Base-by-base conservation (phyloP, 1,140 invertebrate genomes). In the Melipona quadrifasciata region DNA sequence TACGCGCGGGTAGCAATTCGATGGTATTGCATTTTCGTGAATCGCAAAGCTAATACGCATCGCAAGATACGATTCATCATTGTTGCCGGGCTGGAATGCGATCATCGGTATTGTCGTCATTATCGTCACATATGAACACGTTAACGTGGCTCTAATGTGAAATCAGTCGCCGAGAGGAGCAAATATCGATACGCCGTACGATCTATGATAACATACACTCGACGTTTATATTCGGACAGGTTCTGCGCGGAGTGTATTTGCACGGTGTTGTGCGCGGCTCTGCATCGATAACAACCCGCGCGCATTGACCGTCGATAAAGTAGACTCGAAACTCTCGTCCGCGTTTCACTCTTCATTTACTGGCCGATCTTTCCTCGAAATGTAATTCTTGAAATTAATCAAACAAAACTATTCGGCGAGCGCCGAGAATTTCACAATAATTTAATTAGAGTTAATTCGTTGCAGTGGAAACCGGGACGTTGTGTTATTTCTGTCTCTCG, bases 61-160 rank as follows among this genome's bases (percentile, higher is more conserved):
- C 34, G n/a, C n/a, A 27, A 71, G 82, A 72, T 53, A 84, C 39
- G 64, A 79, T 84, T 84, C 39, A 80, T 84, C 82, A 70, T 77
- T 24, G 67, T 19, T 57, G 55, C 6, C n/a, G 1, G 53, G 47
- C 0, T 53, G 31, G 73, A 72, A 84, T 65, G 77, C 57, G 57
- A 64, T 65, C 68, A 51, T 73, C 39, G 39, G 55, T 39, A 70
- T 51, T 70, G 53, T 68, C n/a, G 64, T 58, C 34, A 78, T 83
- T 78, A 58, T 8, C 19, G 65, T 70, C 65, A 51, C 55, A 31
- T 39, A 70, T 78, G 74, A 78, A 58, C 65, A 58, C 58, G 76
- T 79, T 84, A 80, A 73, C 68, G 24, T 39, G 57, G 68, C 55
- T 80, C 65, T 72, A 64, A 34, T 39, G 65, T 14, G 82, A 71